A percentile compares a stretch with the other conserved stretches of the same genome.
Evolutionary conservation across 2,888 invertebrate genomes (phyloP).

Genomic region (Eurois occulta): DNA sequence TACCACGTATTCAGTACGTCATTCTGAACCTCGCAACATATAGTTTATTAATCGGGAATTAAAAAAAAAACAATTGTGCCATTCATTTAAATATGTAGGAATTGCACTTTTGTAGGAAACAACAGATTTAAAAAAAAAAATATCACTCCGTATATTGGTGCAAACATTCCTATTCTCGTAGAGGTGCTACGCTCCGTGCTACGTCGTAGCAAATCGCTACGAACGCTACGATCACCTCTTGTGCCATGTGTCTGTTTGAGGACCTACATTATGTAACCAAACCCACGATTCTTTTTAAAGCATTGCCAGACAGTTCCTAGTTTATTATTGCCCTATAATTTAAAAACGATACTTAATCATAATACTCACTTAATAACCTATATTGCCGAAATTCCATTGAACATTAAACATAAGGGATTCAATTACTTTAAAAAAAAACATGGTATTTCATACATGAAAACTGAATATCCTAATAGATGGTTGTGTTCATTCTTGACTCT

Average conservation of each 20-base stretch:
- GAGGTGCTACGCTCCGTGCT: not conserved
- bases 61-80: too few relatives aligned
- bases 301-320: not conserved
- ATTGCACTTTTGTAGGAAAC: too few relatives aligned
- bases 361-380: not conserved
- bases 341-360: not conserved
- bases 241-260: too few relatives aligned
- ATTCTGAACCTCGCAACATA: too few relatives aligned
- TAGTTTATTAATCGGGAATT: too few relatives aligned
- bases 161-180: not conserved
- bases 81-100: too few relatives aligned
- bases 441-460: not conserved
- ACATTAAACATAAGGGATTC: not conserved
- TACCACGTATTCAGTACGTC: too few relatives aligned
- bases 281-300: too few relatives aligned
- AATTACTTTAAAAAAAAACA: not conserved
- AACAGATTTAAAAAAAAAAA: not conserved
- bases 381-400: not conserved
- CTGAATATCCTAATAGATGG: constrained; percentile 46
- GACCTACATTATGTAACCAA: too few relatives aligned
- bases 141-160: not conserved
- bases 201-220: not conserved
- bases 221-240: not conserved
- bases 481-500: constrained; percentile 67
- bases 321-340: not conserved